Base-by-base conservation (phyloP, 2,113 vertebrate species). In the Erythrolamprus reginae region DNA sequence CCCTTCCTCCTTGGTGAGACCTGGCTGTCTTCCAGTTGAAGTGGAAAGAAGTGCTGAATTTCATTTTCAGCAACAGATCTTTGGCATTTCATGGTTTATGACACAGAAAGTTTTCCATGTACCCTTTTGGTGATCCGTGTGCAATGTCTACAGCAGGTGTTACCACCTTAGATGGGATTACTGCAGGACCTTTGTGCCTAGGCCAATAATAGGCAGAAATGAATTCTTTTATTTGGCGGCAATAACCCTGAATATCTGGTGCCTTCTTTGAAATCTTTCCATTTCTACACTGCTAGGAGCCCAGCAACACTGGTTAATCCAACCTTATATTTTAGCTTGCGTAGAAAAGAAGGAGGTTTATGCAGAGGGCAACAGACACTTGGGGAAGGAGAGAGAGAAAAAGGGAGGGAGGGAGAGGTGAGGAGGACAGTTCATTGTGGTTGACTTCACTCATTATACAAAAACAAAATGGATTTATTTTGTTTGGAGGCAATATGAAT, bases 51-150 rank as follows among this genome's bases (percentile, higher is more conserved):
- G 84, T 89, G 42, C 5, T 92, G 50, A 23, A 42, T 90, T 93
- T 92, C 90, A 94, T 93, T 94, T 88, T 82, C 51, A 61, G 24
- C 89, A 84, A 12, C 23, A 65, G 87, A 58, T 84, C 84, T 70
- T 86, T 90, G 10, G 88, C 24, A 70, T 90, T 26, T 93, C 86
- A 92, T 83, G 42, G 84, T 84, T 88, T 91, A 24, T 12, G 70
- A 53, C 88, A 92, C 84, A 8, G 26, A 45, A 88, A 53, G 58
- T 38, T 48, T 58, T 89, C 17, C 15, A 23, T 42, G 9, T 65
- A 82, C 77, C 93, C 90, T 48, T 92, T 93, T 26, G 89, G 92
- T 26, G 1, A 84, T 77, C 21, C 89, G 89, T 82, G 56, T 87
- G 42, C 82, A 77, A 91, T 89, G 84, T 50, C n/a, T 91, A 87